Percentiles rank a stretch among this genome's conserved stretches.
phyloP scores from a whole-genome alignment of 2,888 invertebrate genomes.

The Volucella inanis region DNA sequence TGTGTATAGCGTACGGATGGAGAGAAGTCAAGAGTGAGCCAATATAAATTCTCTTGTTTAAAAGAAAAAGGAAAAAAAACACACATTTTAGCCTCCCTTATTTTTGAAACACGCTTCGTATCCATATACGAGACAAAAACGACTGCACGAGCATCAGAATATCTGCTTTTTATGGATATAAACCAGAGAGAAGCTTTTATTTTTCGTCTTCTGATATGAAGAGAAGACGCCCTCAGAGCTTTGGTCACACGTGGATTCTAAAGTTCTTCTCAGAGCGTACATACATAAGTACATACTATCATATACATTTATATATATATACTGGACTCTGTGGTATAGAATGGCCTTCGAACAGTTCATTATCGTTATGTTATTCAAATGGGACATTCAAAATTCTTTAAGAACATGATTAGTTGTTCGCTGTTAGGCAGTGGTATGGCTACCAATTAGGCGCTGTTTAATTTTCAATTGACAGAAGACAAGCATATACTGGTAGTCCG shows the following conservation, averaged over 20 bases:
- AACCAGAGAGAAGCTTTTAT: conserved; percentile 40
- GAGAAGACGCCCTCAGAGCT: conserved; percentile 25
- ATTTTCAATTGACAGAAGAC: neutral
- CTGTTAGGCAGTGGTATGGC: neutral
- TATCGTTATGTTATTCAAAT: conserved; percentile 25
- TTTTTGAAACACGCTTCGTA: too few species aligned
- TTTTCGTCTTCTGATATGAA: neutral
- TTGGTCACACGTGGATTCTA: conserved; percentile 51
- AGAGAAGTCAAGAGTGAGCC: neutral
- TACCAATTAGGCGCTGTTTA: conserved; percentile 26
- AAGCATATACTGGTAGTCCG: neutral
- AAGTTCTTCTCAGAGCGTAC: conserved; percentile 23
- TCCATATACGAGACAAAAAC: too few species aligned
- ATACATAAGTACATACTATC: too few species aligned
- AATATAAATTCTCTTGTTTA: neutral
- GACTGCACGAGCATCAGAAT: neutral
- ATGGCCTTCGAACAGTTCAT: conserved; percentile 60
- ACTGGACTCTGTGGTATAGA: neutral
- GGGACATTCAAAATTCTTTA: neutral
- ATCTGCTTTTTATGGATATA: neutral
- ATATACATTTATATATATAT: too few species aligned
- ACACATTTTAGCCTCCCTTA: too few species aligned
- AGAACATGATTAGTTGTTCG: neutral
- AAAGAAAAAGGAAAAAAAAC: too few species aligned
- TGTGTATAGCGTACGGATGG: neutral